Evolutionary conservation across 2,113 vertebrate genomes (phyloP).

Genomic region (Odontophorus gujanensis): DNA sequence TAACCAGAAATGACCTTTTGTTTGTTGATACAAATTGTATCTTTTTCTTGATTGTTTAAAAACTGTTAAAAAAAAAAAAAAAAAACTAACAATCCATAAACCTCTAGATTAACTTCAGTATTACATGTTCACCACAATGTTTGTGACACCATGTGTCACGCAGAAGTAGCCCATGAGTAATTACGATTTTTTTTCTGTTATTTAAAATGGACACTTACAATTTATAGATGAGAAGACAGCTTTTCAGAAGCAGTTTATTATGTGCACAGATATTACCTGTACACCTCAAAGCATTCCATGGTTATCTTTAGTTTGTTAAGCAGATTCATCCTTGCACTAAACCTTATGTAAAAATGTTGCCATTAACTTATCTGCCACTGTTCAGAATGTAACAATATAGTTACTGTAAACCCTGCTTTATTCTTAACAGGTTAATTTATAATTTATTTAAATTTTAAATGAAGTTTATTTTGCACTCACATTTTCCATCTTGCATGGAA

Average conservation of each 20-base stretch:
- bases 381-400: conserved; percentile 62
- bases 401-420: conserved; percentile 53
- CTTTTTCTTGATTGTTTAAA: conserved; percentile 98
- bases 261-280: conserved; percentile 80
- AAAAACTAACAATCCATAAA: neutral
- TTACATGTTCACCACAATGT: conserved; percentile 89
- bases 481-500: conserved; percentile 72
- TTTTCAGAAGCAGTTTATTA: conserved; percentile 83
- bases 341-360: conserved; percentile 68
- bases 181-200: conserved; percentile 70
- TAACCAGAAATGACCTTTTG: conserved; percentile 98
- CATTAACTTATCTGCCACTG: conserved; percentile 73
- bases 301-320: conserved; percentile 77
- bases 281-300: conserved; percentile 80
- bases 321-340: conserved; percentile 70
- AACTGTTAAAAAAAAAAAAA: conserved; percentile 80
- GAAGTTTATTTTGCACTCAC: conserved; percentile 52
- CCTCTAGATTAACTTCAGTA: conserved; percentile 90
- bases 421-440: conserved; percentile 59
- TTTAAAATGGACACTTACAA: conserved; percentile 84
- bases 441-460: conserved; percentile 61
- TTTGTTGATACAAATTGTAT: conserved; percentile 99
- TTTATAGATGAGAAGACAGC: conserved; percentile 85
- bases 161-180: conserved; percentile 90
- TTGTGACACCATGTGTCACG: conserved; percentile 98